Percentiles rank a stretch among this genome's conserved stretches.
phyloP scores from a whole-genome alignment of 2,888 invertebrate genomes.

The Tiphia femorata region DNA sequence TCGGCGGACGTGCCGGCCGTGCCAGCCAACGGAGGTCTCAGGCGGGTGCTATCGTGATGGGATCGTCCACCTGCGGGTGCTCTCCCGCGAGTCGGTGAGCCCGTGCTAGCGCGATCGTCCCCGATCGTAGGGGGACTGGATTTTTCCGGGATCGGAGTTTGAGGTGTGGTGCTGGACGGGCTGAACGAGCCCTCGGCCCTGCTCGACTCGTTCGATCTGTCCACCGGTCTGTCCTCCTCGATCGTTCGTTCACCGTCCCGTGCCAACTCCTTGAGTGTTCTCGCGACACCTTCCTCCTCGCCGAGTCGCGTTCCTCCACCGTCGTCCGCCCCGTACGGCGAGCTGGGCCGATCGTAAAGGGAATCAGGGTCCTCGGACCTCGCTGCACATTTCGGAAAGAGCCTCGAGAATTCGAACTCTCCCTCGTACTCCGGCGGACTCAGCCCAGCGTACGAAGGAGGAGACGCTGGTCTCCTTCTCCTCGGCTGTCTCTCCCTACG shows the following conservation, averaged over 20 bases:
- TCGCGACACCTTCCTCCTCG: constrained; percentile 5
- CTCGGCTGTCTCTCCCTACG: not conserved
- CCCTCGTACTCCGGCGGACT: constrained; percentile 42
- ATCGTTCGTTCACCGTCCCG: constrained; percentile 23
- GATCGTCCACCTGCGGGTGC: not conserved
- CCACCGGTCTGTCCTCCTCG: not conserved
- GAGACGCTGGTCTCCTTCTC: constrained; percentile 20
- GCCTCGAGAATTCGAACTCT: constrained; percentile 24
- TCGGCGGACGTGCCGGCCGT: constrained; percentile 62
- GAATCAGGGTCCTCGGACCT: constrained; percentile 21
- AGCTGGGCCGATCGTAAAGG: too few relatives aligned
- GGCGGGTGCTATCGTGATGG: constrained; percentile 51
- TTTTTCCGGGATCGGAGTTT: constrained; percentile 22
- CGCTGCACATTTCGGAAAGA: constrained; percentile 39
- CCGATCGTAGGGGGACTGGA: not conserved
- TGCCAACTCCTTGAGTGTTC: too few relatives aligned
- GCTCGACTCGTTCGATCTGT: not conserved
- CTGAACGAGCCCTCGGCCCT: not conserved
- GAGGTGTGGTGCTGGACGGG: constrained; percentile 24
- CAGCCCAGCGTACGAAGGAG: constrained; percentile 31
- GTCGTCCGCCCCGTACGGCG: not conserved
- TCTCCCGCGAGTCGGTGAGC: not conserved
- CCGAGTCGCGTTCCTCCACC: not conserved
- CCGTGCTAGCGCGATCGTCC: not conserved
- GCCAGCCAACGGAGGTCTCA: constrained; percentile 59